Evolutionary conservation across 1,140 invertebrate species (phyloP), one percentile per base, ranked within the genome.

Genomic region (Lutraria rhynchaena): DNA sequence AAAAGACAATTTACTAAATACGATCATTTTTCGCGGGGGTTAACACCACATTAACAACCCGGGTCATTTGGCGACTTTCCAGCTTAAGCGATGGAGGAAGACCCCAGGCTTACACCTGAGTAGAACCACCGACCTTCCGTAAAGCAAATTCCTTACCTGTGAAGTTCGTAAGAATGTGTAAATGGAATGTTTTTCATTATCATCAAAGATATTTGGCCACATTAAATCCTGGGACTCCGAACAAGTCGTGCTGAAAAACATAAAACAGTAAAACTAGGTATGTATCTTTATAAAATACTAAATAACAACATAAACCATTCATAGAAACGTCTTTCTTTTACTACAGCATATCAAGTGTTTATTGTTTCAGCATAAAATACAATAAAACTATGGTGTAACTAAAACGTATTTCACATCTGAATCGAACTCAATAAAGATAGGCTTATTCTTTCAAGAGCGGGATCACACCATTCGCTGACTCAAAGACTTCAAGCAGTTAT

Each of bases 101-200:
- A n/a, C n/a, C 7, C 24, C 55, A 27, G 3, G 7, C 1, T 11
- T 57, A 57, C 55, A 57, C 9, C 3, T 13, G 24, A 27, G 1
- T 27, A 22, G 27, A 11, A n/a, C n/a, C n/a, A n/a, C n/a, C 4
- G 17, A 24, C 51, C 19, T 7, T 3, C 51, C 24, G 9, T 46
- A 11, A 19, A 46, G 9, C 19, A 11, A 11, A n/a, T 9, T 53
- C 4, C 7, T n/a, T 51, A 63, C 73, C 73, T 75, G 58, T 22
- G 73, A 35, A 19, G 73, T 75, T 33, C 37, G 24, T 31, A 75
- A 44, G 31, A 61, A 75, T 63, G 73, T 60, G 27, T 75, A 61
- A 13, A 49, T 75, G 15, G 55, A 35, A 51, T 75, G 73, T 49
- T 46, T 67, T 35, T 60, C 19, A 17, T 44, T 22, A 22, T 71